Conservation (phyloP, 2,113 vertebrate genomes). For the Melanostigma gelatinosum region DNA sequence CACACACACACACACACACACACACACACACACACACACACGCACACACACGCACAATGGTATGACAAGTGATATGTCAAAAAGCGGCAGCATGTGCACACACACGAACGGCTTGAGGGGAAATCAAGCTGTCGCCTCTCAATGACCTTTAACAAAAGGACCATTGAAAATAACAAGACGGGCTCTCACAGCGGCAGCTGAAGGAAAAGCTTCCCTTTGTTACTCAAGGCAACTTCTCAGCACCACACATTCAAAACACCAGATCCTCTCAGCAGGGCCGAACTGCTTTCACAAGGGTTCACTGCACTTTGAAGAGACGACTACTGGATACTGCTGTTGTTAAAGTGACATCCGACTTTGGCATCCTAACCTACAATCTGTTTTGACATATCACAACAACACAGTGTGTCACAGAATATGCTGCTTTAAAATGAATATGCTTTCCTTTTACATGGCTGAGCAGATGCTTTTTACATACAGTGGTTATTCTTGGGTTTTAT, state of each 20-base stretch:
- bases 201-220: constrained; percentile 77
- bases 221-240: constrained; percentile 62
- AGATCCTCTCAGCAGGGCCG: constrained; percentile 31
- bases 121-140: constrained; percentile 77
- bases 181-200: constrained; percentile 65
- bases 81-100: constrained; percentile 41
- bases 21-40: constrained; percentile 40
- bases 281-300: constrained; percentile 48
- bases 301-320: constrained; percentile 42
- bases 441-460: constrained; percentile 12
- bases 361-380: constrained; percentile 37
- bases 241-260: constrained; percentile 45
- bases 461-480: constrained; percentile 62
- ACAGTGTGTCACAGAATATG: constrained; percentile 13
- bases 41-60: constrained; percentile 22
- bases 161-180: constrained; percentile 77
- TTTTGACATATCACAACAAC: constrained; percentile 28
- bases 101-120: constrained; percentile 65
- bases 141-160: constrained; percentile 78
- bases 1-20: constrained; percentile 40
- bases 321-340: constrained; percentile 31
- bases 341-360: constrained; percentile 38
- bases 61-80: constrained; percentile 62
- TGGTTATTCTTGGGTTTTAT: constrained; percentile 68
- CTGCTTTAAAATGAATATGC: constrained; percentile 36